A percentile compares a stretch with the other conserved stretches of the same genome.
These are phyloP conservation scores for Lochmaea capreae DNA, from an alignment of 2,888 invertebrate genomes.

Conservation along the genomic window DNA sequence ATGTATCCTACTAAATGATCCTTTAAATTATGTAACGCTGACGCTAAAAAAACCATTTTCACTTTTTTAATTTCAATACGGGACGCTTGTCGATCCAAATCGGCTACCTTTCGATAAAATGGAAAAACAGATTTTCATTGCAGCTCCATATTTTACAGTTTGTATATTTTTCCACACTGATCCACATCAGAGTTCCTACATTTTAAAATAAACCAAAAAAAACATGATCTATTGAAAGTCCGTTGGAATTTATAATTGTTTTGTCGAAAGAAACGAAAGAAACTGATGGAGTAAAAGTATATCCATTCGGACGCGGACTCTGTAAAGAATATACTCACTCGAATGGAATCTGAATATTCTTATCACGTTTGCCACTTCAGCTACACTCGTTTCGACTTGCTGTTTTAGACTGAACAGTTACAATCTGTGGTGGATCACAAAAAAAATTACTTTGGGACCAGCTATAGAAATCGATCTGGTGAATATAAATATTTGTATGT, in stretches of 20 bases:
- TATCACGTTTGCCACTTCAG: constrained; percentile 31
- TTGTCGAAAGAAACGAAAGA: not conserved
- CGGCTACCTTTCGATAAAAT: too few relatives aligned
- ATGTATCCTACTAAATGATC: too few relatives aligned
- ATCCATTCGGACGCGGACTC: constrained; percentile 2
- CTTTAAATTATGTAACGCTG: too few relatives aligned
- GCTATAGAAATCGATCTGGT: constrained; percentile 5
- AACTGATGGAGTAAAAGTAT: not conserved
- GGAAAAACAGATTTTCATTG: too few relatives aligned
- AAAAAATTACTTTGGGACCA: not conserved
- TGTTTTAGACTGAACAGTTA: constrained; percentile 29
- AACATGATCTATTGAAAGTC: not conserved
- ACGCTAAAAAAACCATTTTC: too few relatives aligned
- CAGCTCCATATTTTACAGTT: too few relatives aligned
- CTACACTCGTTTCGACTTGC: constrained; percentile 19
- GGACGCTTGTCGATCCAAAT: too few relatives aligned
- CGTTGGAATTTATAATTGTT: constrained; percentile 12
- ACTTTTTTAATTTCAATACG: too few relatives aligned
- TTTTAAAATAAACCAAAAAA: not conserved
- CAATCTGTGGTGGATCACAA: constrained; percentile 24
- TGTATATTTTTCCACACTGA: too few relatives aligned
- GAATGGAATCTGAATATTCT: constrained; percentile 27
- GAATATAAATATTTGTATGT: not conserved
- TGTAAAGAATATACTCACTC: not conserved
- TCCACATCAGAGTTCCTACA: too few relatives aligned